A percentile compares a stretch with the other conserved stretches of the same genome.
Conservation (phyloP, 2,797 vertebrate species). For the Anolis apletophallus region DNA sequence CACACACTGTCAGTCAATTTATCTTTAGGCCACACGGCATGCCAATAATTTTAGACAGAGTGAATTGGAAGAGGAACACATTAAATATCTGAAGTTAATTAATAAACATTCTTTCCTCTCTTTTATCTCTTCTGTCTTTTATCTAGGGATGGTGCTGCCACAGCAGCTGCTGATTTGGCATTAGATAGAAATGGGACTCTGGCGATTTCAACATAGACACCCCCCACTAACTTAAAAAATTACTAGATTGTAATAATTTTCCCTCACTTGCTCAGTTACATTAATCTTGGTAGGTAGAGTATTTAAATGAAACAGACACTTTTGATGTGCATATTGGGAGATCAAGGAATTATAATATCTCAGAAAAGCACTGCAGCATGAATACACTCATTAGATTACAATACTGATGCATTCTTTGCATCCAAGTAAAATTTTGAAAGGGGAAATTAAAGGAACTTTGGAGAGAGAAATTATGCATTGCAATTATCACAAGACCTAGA, state of each 20-base stretch:
- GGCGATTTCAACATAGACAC: constrained; percentile 55
- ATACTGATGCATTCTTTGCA: constrained; percentile 48
- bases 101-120: constrained; percentile 51
- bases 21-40: constrained; percentile 26
- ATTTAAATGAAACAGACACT: constrained; percentile 63
- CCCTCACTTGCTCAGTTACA: constrained; percentile 35
- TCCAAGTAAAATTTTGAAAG: constrained; percentile 47
- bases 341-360: constrained; percentile 66
- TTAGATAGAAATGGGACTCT: constrained; percentile 44
- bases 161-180: constrained; percentile 49
- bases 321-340: constrained; percentile 69
- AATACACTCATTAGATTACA: constrained; percentile 52
- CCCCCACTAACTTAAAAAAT: constrained; percentile 49
- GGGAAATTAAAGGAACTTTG: constrained; percentile 51
- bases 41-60: constrained; percentile 47
- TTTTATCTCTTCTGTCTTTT: constrained; percentile 69
- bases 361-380: constrained; percentile 38
- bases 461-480: constrained; percentile 51
- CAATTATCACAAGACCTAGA: not conserved
- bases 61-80: constrained; percentile 38
- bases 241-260: not conserved
- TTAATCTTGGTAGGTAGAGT: constrained; percentile 53
- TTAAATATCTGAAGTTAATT: constrained; percentile 56
- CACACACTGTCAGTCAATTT: constrained; percentile 24
- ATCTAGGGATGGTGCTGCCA: constrained; percentile 48